phyloP scores from a whole-genome alignment of 2,797 vertebrate genomes.

The Eulemur coronatus region DNA sequence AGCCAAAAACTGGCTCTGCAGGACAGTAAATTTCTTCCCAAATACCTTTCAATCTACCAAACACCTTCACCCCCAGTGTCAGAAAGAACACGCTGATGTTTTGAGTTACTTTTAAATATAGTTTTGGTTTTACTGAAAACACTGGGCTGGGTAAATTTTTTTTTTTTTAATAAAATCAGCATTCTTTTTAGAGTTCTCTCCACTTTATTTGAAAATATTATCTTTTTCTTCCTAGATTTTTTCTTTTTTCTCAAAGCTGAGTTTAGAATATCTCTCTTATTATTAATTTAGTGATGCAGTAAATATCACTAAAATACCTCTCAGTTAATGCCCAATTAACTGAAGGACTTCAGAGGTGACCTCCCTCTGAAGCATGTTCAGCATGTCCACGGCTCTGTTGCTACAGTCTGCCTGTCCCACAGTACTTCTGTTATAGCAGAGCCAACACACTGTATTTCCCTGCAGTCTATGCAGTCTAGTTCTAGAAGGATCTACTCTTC shows the following conservation, averaged over 20 bases:
- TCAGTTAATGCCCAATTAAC: neutral
- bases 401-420: too few relatives aligned
- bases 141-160: neutral
- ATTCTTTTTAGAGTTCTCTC: neutral
- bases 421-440: neutral
- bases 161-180: neutral
- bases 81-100: neutral
- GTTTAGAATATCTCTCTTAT: constrained; percentile 23
- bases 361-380: neutral
- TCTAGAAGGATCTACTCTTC: neutral
- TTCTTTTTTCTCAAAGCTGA: neutral
- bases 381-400: neutral
- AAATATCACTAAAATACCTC: neutral
- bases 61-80: neutral
- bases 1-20: neutral
- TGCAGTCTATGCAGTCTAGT: neutral
- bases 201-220: neutral
- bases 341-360: neutral
- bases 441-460: neutral
- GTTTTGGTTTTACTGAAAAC: neutral
- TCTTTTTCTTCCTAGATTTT: neutral
- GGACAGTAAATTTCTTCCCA: neutral
- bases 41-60: neutral
- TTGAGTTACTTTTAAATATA: neutral
- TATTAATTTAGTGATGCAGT: neutral